Evolutionary conservation across 2,888 invertebrate species (phyloP).

Genomic region (Rapana venosa): DNA sequence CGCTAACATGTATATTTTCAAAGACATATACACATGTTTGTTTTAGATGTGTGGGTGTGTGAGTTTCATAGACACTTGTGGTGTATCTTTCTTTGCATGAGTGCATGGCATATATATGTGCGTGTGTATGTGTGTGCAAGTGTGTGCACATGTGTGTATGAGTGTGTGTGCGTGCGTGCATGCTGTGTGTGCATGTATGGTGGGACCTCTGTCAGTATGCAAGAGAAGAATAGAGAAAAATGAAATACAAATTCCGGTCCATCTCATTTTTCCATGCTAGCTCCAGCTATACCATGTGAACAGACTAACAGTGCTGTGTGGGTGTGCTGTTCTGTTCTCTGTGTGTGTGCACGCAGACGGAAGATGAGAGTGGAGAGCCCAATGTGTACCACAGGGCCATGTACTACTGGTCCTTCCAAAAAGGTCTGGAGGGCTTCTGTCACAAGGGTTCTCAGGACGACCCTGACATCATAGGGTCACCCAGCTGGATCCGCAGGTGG

Average conservation of each 20-base stretch:
- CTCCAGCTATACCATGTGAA: too few relatives aligned
- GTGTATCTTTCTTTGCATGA: neutral
- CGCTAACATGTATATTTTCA: too few relatives aligned
- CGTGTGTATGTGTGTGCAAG: neutral
- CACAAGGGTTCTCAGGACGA: constrained; percentile 72
- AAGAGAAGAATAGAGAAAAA: too few relatives aligned
- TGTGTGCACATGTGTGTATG: neutral
- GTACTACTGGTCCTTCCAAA: constrained; percentile 83
- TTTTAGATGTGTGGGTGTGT: too few relatives aligned
- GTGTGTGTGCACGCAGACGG: constrained; percentile 38
- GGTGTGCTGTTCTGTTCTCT: too few relatives aligned
- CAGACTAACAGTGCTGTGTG: too few relatives aligned
- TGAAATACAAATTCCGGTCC: too few relatives aligned
- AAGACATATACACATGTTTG: too few relatives aligned
- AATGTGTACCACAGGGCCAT: constrained; percentile 83
- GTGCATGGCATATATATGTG: neutral
- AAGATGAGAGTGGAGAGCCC: constrained; percentile 46
- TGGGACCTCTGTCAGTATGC: neutral
- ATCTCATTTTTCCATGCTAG: too few relatives aligned
- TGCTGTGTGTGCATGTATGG: neutral
- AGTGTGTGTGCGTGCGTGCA: neutral
- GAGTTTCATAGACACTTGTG: too few relatives aligned
- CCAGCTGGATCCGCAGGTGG: constrained; percentile 54
- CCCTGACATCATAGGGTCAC: constrained; percentile 58
- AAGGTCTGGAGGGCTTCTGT: constrained; percentile 77